Base-by-base conservation (phyloP, 2,888 invertebrate genomes). In the Tridacna crocea region DNA sequence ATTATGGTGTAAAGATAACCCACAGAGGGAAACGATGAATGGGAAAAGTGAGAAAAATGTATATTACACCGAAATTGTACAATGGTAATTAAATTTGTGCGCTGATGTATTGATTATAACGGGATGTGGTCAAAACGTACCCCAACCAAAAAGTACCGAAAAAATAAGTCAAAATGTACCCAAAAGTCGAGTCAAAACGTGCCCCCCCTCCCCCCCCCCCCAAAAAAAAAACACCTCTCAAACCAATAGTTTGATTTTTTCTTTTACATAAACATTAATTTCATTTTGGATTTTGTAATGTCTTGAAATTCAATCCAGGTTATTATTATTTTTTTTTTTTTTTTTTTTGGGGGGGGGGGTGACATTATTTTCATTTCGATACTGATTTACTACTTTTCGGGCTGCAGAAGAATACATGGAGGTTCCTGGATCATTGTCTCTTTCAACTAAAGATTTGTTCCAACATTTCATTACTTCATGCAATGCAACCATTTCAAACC, bases 321-420 rank as follows among this genome's bases (percentile, higher is more conserved):
- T 24, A n/a, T n/a, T n/a, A n/a, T n/a, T n/a, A n/a, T n/a, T n/a
- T n/a, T 10, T 24, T 24, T 10, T 63, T 10, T 4, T 6, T n/a
- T n/a, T n/a, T n/a, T n/a, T n/a, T n/a, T n/a, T 22, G 63, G 15
- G 4, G 8, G 63, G 4, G 15, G 22, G 15, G 24, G 19, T n/a
- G n/a, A n/a, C n/a, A n/a, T n/a, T n/a, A n/a, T n/a, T n/a, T n/a
- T n/a, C n/a, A n/a, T n/a, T n/a, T n/a, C n/a, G n/a, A n/a, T n/a
- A n/a, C n/a, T n/a, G n/a, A n/a, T 58, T 55, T 55, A 6, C 13
- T 27, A 46, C n/a, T 60, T 76, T 36, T 51, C 46, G 68, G 66
- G 76, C n/a, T 76, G 13, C 76, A 76, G 48, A 76, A 51, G 22
- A 19, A 15, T 76, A 68, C 46, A 76, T 76, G n/a, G 68, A 55